These are phyloP conservation scores for Amphiura filiformis DNA, from an alignment of 35 echinoderm and acorn worm species.

Conservation along the genomic window DNA sequence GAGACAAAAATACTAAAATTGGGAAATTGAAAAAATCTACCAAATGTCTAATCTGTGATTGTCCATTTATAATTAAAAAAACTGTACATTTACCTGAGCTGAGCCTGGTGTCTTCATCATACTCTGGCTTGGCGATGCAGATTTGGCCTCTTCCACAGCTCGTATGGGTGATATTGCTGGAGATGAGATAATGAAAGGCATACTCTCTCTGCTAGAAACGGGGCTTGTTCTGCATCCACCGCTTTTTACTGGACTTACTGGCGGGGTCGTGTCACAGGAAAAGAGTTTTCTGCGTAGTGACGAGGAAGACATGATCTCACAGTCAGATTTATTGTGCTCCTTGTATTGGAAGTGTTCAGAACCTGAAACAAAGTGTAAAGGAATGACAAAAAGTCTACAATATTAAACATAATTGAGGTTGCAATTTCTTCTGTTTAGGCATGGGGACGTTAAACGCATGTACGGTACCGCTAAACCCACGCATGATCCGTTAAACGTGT, in stretches of 20 bases:
- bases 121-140: neutral
- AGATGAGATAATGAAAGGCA: neutral
- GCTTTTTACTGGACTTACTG: neutral
- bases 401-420: too few relatives aligned
- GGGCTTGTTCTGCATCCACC: neutral
- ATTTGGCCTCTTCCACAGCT: neutral
- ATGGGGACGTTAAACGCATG: too few relatives aligned
- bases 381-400: neutral
- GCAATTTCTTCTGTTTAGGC: too few relatives aligned
- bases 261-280: neutral
- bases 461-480: too few relatives aligned
- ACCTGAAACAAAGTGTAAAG: neutral
- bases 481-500: too few relatives aligned
- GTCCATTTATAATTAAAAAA: too few relatives aligned
- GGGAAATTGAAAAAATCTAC: too few relatives aligned
- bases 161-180: neutral
- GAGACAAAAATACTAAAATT: too few relatives aligned
- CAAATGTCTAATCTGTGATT: too few relatives aligned
- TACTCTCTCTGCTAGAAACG: neutral
- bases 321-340: neutral
- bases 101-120: neutral
- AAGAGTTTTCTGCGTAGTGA: conserved; percentile 6
- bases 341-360: neutral
- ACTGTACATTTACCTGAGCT: neutral
- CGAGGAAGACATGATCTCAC: neutral